Evolutionary conservation across 2,797 vertebrate genomes (phyloP).

Genomic region (Mus minutoides): DNA sequence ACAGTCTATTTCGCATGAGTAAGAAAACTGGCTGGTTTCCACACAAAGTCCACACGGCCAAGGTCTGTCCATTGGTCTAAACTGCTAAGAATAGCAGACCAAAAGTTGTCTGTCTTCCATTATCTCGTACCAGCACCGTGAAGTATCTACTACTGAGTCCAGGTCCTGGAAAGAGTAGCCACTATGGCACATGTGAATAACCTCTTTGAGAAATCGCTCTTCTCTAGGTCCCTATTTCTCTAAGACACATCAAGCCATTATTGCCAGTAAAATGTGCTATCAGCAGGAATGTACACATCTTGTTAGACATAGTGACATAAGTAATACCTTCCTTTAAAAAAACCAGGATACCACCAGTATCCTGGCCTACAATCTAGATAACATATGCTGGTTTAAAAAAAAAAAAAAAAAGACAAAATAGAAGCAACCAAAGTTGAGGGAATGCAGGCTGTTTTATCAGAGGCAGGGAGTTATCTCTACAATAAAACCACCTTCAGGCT

Average conservation of each 20-base stretch:
- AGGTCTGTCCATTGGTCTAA: neutral
- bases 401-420: neutral
- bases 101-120: neutral
- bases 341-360: neutral
- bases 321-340: neutral
- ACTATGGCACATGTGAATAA: neutral
- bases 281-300: constrained; percentile 10
- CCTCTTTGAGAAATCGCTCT: constrained; percentile 13
- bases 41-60: neutral
- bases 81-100: neutral
- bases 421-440: neutral
- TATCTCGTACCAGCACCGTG: neutral
- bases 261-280: neutral
- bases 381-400: neutral
- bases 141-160: neutral
- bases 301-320: neutral
- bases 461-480: neutral
- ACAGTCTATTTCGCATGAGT: neutral
- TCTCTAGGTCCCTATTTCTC: neutral
- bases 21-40: neutral
- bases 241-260: neutral
- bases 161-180: neutral
- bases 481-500: neutral
- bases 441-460: neutral
- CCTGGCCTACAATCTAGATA: neutral